phyloP scores from a whole-genome alignment of 2,113 vertebrate genomes.

The Ceyx margarethae region DNA sequence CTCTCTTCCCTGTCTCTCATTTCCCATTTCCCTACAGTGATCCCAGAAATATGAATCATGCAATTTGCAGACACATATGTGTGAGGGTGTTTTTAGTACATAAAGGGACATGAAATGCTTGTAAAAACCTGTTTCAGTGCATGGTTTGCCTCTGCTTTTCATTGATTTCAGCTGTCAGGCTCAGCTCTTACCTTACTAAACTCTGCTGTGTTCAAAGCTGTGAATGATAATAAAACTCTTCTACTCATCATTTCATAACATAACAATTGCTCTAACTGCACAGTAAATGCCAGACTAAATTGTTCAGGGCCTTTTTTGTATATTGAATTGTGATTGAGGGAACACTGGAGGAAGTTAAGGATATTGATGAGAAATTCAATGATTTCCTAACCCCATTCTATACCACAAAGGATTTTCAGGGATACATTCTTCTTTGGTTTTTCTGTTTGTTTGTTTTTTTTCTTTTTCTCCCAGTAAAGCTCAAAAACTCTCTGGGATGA shows the following conservation, averaged over 20 bases:
- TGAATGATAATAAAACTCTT: constrained; percentile 19
- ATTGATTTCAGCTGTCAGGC: constrained; percentile 3
- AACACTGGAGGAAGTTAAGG: not conserved
- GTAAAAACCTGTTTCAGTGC: not conserved
- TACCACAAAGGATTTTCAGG: not conserved
- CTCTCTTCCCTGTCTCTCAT: not conserved
- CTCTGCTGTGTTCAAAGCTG: constrained; percentile 15
- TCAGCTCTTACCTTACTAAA: constrained; percentile 22
- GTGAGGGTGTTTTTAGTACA: not conserved
- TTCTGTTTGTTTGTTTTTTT: not conserved
- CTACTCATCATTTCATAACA: not conserved
- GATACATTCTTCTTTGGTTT: not conserved
- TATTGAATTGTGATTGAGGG: not conserved
- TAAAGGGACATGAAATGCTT: not conserved
- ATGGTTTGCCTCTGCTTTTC: not conserved
- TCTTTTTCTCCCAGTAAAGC: not conserved
- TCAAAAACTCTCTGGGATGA: not conserved
- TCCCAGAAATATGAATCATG: not conserved
- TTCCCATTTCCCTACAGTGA: not conserved
- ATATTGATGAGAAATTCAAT: not conserved
- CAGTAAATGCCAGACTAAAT: constrained; percentile 9
- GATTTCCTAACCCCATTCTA: not conserved
- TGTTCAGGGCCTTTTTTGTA: not conserved
- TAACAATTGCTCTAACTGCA: constrained; percentile 1
- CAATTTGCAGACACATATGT: not conserved